phyloP scores from a whole-genome alignment of 2,113 vertebrate species.

The Leptobrachium ailaonicum region DNA sequence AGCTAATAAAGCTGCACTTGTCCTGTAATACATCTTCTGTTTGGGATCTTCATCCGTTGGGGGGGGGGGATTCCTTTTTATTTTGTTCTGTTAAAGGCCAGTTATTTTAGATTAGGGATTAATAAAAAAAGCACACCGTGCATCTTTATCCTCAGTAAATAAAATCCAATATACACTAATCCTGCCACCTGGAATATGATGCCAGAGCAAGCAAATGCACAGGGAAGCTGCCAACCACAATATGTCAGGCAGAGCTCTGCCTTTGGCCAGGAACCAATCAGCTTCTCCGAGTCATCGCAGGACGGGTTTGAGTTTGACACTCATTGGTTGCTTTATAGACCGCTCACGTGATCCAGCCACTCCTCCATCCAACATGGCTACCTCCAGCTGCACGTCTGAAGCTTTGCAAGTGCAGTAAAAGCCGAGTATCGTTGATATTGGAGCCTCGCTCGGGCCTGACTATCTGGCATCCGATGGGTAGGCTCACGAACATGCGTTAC shows the following conservation, averaged over 20 bases:
- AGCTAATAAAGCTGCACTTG: too few relatives aligned
- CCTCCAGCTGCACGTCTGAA: conserved; percentile 36
- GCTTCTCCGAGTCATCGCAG: not conserved
- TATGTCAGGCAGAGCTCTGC: not conserved
- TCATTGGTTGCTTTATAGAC: not conserved
- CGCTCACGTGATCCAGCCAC: conserved; percentile 1
- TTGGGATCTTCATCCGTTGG: too few relatives aligned
- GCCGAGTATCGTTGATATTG: not conserved
- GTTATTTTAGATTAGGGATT: too few relatives aligned
- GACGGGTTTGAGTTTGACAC: not conserved
- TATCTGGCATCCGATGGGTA: conserved; percentile 26
- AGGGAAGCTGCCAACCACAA: not conserved
- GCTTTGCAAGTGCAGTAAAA: not conserved
- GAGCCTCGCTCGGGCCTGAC: not conserved
- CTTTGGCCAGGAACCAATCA: not conserved
- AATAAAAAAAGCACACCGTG: too few relatives aligned
- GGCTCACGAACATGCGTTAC: conserved; percentile 55
- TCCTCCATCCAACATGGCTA: conserved; percentile 23
- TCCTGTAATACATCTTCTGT: too few relatives aligned
- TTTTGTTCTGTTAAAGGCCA: too few relatives aligned
- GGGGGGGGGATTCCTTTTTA: too few relatives aligned
- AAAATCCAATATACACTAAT: too few relatives aligned
- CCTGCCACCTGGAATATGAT: too few relatives aligned
- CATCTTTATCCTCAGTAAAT: too few relatives aligned
- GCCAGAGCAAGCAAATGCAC: too few relatives aligned